A percentile compares a stretch with the other conserved stretches of the same genome.
These are phyloP conservation scores for Argynnis bischoffii DNA, from an alignment of 2,888 invertebrate species.

Conservation along the genomic window DNA sequence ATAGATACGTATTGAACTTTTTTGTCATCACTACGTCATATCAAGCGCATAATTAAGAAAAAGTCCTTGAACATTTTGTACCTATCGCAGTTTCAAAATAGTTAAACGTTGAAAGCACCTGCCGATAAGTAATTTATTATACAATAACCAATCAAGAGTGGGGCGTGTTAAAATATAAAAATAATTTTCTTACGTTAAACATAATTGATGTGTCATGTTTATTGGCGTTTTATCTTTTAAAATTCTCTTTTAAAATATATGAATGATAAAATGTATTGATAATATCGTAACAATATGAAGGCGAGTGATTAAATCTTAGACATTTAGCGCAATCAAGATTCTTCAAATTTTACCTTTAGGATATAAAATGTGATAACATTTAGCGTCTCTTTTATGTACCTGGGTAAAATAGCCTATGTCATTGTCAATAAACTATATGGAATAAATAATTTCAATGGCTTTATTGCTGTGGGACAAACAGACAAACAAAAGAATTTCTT, in stretches of 20 bases:
- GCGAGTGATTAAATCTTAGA: slow-evolving; percentile 38
- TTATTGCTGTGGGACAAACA: no score
- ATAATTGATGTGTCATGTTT: slow-evolving; percentile 43
- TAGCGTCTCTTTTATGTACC: no score
- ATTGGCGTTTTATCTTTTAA: slow-evolving; percentile 37
- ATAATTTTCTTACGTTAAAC: slow-evolving; percentile 47
- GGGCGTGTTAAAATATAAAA: slow-evolving; percentile 23
- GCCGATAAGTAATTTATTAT: slow-evolving; percentile 31
- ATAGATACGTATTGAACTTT: not conserved
- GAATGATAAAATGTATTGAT: slow-evolving; percentile 30
- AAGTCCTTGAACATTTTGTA: slow-evolving; percentile 29
- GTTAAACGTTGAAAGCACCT: slow-evolving; percentile 37
- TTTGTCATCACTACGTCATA: not conserved
- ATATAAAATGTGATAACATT: not conserved
- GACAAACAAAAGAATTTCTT: no score
- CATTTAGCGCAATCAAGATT: slow-evolving; percentile 31
- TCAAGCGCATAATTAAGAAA: slow-evolving; percentile 22
- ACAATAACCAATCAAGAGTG: slow-evolving; percentile 29
- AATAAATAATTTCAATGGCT: no score
- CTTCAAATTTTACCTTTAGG: slow-evolving; percentile 7
- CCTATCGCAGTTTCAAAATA: slow-evolving; percentile 29
- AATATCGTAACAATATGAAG: slow-evolving; percentile 27
- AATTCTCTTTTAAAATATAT: slow-evolving; percentile 36
- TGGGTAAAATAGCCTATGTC: no score
- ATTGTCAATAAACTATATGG: no score